Evolutionary conservation across 1,140 invertebrate genomes (phyloP), one percentile per base, ranked within the genome.

Genomic region (Heliconius himera): DNA sequence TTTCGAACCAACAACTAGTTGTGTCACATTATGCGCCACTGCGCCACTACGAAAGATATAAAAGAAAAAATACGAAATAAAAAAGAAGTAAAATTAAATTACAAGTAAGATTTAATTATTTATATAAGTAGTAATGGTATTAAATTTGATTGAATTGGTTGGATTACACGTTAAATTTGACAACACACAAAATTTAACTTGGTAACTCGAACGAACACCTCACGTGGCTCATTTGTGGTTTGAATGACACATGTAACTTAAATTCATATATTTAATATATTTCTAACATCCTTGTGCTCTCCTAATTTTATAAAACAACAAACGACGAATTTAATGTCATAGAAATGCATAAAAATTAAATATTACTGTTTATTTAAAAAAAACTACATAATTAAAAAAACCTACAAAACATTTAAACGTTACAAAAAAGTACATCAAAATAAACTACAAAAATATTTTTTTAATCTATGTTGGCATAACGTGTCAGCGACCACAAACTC

Each of bases 151-250:
- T 46, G 86, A 90, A 88, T 90, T 83, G 83, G 86, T 84, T 91
- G 88, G 88, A 90, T 79, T 85, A 88, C 84, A 71, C 80, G 82
- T 83, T 78, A 82, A 79, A 79, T 77, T 77, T 74, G 81, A 85
- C 84, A 88, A 87, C 78, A 88, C 83, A 88, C 77, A 79, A 60
- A 85, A 83, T 75, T 77, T 77, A 70, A 87, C 83, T 76, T 75
- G 73, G 81, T 81, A 82, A 73, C 73, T 76, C 41, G 33, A 46
- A 41, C 20, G 72, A 70, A 82, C 73, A 80, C 78, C 71, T 76
- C 73, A 75, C 78, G 49, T 81, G 80, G 80, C 81, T 78, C 74
- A 79, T 74, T 83, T 85, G 80, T 76, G 80, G 73, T 38, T 29
- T 73, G 29, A n/a, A 36, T 11, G 18, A 70, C 74, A 76, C 20